phyloP scores from a whole-genome alignment of 2,113 vertebrate genomes.

The Sclerurus mexicanus region DNA sequence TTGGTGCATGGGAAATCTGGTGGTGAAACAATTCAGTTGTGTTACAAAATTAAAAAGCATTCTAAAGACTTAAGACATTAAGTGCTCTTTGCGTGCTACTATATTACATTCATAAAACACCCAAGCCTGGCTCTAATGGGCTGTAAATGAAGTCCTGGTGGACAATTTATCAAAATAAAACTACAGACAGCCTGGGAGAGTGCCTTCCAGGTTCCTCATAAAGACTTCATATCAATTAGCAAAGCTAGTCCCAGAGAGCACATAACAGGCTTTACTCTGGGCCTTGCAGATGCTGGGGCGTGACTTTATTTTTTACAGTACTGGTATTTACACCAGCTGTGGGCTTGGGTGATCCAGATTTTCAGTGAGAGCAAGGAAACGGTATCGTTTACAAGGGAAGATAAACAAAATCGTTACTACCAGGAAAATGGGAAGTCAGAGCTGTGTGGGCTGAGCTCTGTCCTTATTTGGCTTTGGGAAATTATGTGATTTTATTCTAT shows the following conservation, averaged over 20 bases:
- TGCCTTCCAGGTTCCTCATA: background rate
- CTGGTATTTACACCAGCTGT: background rate
- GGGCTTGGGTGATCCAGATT: background rate
- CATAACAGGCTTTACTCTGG: background rate
- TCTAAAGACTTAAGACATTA: background rate
- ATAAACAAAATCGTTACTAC: background rate
- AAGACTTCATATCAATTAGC: background rate
- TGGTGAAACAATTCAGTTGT: background rate
- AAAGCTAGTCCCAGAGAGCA: background rate
- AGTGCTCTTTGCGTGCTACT: background rate
- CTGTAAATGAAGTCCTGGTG: background rate
- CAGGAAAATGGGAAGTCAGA: conserved; percentile 9
- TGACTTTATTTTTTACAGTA: background rate
- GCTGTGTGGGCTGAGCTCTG: conserved; percentile 13
- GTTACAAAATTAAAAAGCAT: background rate
- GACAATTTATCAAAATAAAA: background rate
- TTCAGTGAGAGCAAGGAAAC: background rate
- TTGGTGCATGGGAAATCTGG: background rate
- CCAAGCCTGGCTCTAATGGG: background rate
- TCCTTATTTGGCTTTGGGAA: conserved; percentile 50
- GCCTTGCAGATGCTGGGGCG: background rate
- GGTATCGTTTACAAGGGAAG: background rate
- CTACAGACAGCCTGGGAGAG: background rate
- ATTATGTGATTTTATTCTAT: conserved; percentile 54
- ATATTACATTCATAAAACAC: background rate